phyloP scores from a whole-genome alignment of 2,113 vertebrate genomes.

The Lepidothrix coronata region DNA sequence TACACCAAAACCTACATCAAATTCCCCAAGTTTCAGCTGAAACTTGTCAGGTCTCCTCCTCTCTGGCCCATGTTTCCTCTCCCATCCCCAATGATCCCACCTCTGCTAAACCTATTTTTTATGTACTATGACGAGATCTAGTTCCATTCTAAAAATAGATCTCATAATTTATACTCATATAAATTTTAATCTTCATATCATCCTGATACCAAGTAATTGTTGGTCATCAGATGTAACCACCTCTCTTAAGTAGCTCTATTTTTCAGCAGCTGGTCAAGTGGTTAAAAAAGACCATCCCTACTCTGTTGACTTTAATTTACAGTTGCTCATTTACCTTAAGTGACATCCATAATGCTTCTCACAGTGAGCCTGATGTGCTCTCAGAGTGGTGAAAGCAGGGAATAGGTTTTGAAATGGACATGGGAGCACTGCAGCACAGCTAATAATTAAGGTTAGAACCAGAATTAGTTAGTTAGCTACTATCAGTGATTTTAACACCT shows the following conservation, averaged over 20 bases:
- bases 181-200: not conserved
- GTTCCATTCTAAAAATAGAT: not conserved
- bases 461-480: not conserved
- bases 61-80: not conserved
- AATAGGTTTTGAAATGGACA: not conserved
- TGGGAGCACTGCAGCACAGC: not conserved
- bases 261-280: not conserved
- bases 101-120: not conserved
- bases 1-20: not conserved
- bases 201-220: not conserved
- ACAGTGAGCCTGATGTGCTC: not conserved
- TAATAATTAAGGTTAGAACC: not conserved
- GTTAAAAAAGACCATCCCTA: not conserved
- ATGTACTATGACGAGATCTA: not conserved
- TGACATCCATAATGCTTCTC: not conserved
- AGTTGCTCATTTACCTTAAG: not conserved
- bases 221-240: not conserved
- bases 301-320: not conserved
- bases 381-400: not conserved
- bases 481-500: not conserved
- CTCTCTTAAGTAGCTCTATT: not conserved
- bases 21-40: not conserved
- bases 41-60: not conserved
- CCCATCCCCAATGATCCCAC: rapidly evolving
- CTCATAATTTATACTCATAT: not conserved